Percentiles rank a stretch among this genome's conserved stretches.
These are phyloP conservation scores for Himantopus leucocephalus DNA, from an alignment of 2,113 vertebrate genomes.

Conservation along the genomic window DNA sequence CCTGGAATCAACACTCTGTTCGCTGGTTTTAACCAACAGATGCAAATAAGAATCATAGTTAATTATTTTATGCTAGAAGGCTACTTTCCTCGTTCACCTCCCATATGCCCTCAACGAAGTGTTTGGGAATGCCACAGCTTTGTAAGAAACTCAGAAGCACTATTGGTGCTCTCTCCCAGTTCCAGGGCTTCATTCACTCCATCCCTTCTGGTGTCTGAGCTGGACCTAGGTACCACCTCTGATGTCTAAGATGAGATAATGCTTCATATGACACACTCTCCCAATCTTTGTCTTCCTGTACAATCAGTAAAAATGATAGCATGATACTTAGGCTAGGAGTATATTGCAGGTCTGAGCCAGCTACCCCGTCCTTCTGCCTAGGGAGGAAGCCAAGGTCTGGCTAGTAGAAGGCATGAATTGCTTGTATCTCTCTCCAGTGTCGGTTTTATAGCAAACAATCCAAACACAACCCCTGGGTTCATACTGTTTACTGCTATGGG, in stretches of 20 bases:
- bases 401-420: not conserved
- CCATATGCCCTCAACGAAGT: not conserved
- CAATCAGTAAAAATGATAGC: not conserved
- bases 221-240: not conserved
- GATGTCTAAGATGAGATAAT: not conserved
- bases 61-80: not conserved
- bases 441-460: not conserved
- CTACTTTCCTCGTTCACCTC: not conserved
- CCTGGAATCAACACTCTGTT: not conserved
- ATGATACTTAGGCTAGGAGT: not conserved
- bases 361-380: not conserved
- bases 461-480: fast-evolving
- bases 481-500: not conserved
- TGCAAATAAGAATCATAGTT: not conserved
- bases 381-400: not conserved
- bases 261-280: fast-evolving
- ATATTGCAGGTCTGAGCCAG: not conserved
- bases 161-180: not conserved
- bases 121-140: not conserved
- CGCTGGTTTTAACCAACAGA: not conserved
- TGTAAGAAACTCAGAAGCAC: not conserved
- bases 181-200: not conserved
- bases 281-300: not conserved
- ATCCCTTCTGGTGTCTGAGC: not conserved
- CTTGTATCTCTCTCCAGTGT: fast-evolving